Conservation (phyloP, 2,797 vertebrate species). For the Manis crassicaudata region DNA sequence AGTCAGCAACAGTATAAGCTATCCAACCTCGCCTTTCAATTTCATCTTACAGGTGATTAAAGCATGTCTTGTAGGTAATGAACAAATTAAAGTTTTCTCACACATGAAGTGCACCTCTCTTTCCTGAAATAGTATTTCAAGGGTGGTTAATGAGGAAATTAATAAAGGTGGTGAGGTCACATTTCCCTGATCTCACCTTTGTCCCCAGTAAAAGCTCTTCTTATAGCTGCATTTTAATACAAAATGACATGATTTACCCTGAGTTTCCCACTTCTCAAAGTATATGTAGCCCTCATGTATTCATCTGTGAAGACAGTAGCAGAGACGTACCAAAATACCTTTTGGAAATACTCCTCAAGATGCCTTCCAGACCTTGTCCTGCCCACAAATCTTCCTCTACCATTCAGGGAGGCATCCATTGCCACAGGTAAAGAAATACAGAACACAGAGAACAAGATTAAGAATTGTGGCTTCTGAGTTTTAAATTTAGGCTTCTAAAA, state of each 20-base stretch:
- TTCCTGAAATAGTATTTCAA: slow-evolving; percentile 7
- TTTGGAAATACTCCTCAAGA: neutral
- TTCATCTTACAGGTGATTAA: neutral
- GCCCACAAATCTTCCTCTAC: neutral
- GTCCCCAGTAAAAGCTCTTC: neutral
- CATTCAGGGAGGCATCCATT: neutral
- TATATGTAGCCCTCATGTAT: neutral
- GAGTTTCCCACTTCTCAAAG: slow-evolving; percentile 4
- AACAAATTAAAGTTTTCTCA: neutral
- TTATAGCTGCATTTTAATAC: neutral
- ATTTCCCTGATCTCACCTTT: neutral
- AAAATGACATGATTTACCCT: neutral
- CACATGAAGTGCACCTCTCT: neutral
- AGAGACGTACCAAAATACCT: neutral
- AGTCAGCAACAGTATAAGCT: neutral
- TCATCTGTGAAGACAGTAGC: neutral
- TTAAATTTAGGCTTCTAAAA: slow-evolving; percentile 36
- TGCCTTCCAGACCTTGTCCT: neutral
- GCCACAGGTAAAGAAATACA: neutral
- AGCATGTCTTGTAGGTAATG: neutral
- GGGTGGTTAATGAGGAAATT: neutral
- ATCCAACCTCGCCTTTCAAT: neutral
- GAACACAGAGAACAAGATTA: neutral
- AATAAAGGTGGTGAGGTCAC: neutral
- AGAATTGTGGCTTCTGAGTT: neutral